phyloP scores from a whole-genome alignment of 2,797 vertebrate species.

The Liparis tanakae region DNA sequence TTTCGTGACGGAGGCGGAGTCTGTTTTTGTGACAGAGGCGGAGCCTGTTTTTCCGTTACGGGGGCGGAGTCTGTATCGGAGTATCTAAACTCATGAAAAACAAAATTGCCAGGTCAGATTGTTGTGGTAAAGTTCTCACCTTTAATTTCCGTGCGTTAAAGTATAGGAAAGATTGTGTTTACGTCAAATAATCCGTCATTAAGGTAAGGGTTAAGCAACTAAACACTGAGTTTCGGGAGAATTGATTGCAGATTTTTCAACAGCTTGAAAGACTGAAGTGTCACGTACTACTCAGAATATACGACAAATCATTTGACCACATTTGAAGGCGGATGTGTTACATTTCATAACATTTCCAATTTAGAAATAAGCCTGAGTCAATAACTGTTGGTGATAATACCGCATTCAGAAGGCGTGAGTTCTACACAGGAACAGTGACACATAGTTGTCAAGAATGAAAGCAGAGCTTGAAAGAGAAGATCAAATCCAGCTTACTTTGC shows the following conservation, averaged over 20 bases:
- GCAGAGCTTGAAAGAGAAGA: background rate
- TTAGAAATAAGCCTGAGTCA: background rate
- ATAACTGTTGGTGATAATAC: background rate
- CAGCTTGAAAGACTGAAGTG: background rate
- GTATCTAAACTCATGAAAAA: background rate
- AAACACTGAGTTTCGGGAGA: background rate
- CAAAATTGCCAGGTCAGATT: background rate
- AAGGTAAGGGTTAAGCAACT: background rate
- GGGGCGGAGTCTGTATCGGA: too few species aligned
- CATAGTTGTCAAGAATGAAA: background rate
- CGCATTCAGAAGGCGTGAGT: background rate
- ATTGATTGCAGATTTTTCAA: background rate
- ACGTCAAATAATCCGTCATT: background rate
- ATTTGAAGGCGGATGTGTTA: background rate
- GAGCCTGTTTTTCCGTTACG: too few species aligned
- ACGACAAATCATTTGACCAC: too few species aligned
- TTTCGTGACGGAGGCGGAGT: too few species aligned
- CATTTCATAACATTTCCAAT: background rate
- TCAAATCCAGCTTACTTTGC: background rate
- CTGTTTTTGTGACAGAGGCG: too few species aligned
- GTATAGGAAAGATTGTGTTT: background rate
- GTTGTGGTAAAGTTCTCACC: background rate
- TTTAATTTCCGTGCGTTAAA: background rate
- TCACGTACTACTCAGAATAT: background rate
- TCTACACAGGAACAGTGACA: background rate